Evolutionary conservation across 2,113 vertebrate species (phyloP), one percentile per base, ranked within the genome.

Genomic region (Phrynosoma blainvillii): DNA sequence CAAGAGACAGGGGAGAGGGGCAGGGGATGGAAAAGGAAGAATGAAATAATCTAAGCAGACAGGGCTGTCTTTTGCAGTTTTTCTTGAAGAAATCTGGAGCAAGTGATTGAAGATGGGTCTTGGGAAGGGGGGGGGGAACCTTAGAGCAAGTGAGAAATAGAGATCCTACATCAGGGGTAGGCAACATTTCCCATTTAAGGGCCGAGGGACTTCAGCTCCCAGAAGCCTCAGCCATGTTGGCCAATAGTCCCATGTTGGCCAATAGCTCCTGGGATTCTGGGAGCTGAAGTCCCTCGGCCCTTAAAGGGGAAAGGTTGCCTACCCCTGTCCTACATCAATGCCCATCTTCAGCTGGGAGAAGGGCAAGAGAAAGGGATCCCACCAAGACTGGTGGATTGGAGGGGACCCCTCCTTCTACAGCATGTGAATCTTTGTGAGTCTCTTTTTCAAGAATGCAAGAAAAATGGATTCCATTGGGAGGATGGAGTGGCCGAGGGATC

Each of bases 31-130:
- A 27, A 52, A 20, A 76, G 42, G 32, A 18, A 66, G 6, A 40
- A 65, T 65, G 79, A 32, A 87, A 30, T 81, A 76, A 90, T 77
- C 78, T 25, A 73, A 42, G 62, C 13, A 65, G 66, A 79, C 73
- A 82, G 79, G 54, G 52, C 84, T 82, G 73, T 73, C 83, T 65
- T 78, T 36, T 59, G 62, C 65, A 21, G 36, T 77, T 85, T 56
- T 52, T 20, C 70, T 68, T 70, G 23, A 85, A 78, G 71, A 54
- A 80, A 77, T 75, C 10, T 40, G 54, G 52, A 82, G 21, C 68
- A 1, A 21, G 62, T 36, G 10, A 20, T 30, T 13, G 47, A 18
- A n/a, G 66, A 40, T 42, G 30, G 42, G 21, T 82, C 79, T 36
- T 30, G 6, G 65, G 20, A 36, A 27, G 6, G 54, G 79, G 56